Conservation (phyloP, 2,888 invertebrate species). For the Philopedon plagiatum region DNA sequence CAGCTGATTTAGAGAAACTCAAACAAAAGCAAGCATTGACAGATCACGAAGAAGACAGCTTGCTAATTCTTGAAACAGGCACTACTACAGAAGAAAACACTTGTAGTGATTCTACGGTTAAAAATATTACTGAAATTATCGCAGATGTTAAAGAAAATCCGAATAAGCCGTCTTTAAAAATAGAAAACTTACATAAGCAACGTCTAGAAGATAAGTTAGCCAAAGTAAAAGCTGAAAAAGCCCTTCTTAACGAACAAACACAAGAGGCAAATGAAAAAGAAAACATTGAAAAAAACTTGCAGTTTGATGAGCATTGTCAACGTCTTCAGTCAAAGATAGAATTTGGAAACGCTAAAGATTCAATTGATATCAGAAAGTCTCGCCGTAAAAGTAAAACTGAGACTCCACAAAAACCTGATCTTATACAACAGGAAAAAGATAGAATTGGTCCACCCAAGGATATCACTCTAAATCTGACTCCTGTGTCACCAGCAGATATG, state of each 20-base stretch:
- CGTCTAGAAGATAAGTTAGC: slow-evolving; percentile 59
- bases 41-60: slow-evolving; percentile 75
- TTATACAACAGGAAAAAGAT: slow-evolving; percentile 66
- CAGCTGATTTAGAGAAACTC: slow-evolving; percentile 60
- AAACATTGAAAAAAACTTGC: slow-evolving; percentile 58
- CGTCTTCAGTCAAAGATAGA: slow-evolving; percentile 78
- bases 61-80: slow-evolving; percentile 71
- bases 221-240: slow-evolving; percentile 54
- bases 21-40: slow-evolving; percentile 61
- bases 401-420: slow-evolving; percentile 61
- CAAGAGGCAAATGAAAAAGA: slow-evolving; percentile 48
- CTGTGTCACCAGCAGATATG: slow-evolving; percentile 57
- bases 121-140: slow-evolving; percentile 63
- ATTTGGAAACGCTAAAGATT: slow-evolving; percentile 79
- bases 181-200: slow-evolving; percentile 58
- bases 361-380: slow-evolving; percentile 76
- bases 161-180: slow-evolving; percentile 45
- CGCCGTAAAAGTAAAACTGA: slow-evolving; percentile 68
- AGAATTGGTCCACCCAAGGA: slow-evolving; percentile 60
- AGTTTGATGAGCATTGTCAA: slow-evolving; percentile 76
- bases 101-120: slow-evolving; percentile 68
- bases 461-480: slow-evolving; percentile 55
- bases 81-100: slow-evolving; percentile 76
- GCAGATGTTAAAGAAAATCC: slow-evolving; percentile 46
- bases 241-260: slow-evolving; percentile 48